phyloP scores from a whole-genome alignment of 2,888 invertebrate species.

The Hecatera dysodea region DNA sequence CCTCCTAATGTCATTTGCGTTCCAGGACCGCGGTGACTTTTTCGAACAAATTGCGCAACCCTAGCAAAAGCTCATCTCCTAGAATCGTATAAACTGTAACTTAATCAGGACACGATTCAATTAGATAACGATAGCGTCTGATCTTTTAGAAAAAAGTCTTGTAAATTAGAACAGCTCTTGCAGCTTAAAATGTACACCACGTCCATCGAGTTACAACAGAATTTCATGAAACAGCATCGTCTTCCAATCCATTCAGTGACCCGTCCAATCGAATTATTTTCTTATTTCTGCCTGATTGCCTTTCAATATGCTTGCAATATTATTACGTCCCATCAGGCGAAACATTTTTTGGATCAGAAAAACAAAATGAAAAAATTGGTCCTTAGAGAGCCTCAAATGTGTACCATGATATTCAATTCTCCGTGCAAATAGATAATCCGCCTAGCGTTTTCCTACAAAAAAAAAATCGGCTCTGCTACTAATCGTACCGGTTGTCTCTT shows the following conservation, averaged over 20 bases:
- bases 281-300: slow-evolving; percentile 36
- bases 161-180: not conserved
- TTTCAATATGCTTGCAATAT: slow-evolving; percentile 40
- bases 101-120: slow-evolving; percentile 8
- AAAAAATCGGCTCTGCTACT: too few species aligned
- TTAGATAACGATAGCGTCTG: not conserved
- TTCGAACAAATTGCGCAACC: too few species aligned
- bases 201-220: slow-evolving; percentile 18
- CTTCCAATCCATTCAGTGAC: slow-evolving; percentile 26
- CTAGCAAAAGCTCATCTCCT: too few species aligned
- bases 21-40: too few species aligned
- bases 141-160: not conserved
- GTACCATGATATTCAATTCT: slow-evolving; percentile 16
- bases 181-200: slow-evolving; percentile 14
- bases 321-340: slow-evolving; percentile 14
- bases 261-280: slow-evolving; percentile 24
- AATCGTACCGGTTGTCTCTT: not conserved
- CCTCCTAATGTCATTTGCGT: too few species aligned
- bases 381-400: not conserved
- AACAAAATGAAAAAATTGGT: not conserved
- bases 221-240: slow-evolving; percentile 24
- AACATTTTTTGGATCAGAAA: not conserved
- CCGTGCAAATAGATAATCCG: not conserved
- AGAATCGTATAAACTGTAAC: not conserved
- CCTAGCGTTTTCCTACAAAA: not conserved